Conservation (phyloP, 2,797 vertebrate species). For the Peromyscus aztecus region DNA sequence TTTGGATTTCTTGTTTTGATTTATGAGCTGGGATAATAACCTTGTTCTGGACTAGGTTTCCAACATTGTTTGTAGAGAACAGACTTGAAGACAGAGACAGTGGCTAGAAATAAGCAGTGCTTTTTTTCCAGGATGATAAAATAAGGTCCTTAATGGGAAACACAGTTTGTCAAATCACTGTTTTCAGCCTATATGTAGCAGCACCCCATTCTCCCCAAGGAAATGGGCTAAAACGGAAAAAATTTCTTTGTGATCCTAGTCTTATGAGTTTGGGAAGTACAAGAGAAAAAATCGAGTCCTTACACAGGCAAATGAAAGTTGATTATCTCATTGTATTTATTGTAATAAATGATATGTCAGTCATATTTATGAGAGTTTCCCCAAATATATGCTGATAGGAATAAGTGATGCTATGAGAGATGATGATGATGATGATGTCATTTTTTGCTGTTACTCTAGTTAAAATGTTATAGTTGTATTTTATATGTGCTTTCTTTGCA, state of each 20-base stretch:
- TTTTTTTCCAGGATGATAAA: not conserved
- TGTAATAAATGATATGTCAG: not conserved
- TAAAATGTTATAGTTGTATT: not conserved
- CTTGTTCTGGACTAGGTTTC: not conserved
- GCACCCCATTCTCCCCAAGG: not conserved
- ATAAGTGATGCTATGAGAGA: not conserved
- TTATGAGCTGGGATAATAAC: not conserved
- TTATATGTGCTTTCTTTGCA: not conserved
- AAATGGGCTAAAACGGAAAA: not conserved
- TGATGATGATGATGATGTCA: not conserved
- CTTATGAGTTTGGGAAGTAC: not conserved
- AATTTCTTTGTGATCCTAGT: not conserved
- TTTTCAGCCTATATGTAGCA: rapidly evolving
- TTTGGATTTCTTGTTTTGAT: not conserved
- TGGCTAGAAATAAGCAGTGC: not conserved
- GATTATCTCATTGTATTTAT: not conserved
- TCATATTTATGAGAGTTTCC: not conserved
- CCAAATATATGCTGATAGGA: not conserved
- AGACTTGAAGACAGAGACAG: not conserved
- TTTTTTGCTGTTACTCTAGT: not conserved
- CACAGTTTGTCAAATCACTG: not conserved
- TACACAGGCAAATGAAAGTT: not conserved
- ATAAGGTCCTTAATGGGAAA: not conserved
- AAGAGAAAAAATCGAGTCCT: not conserved
- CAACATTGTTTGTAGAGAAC: not conserved